Percentiles rank a stretch among this genome's conserved stretches.
Evolutionary conservation across 2,888 invertebrate genomes (phyloP).

Genomic region (Fragum fragum): DNA sequence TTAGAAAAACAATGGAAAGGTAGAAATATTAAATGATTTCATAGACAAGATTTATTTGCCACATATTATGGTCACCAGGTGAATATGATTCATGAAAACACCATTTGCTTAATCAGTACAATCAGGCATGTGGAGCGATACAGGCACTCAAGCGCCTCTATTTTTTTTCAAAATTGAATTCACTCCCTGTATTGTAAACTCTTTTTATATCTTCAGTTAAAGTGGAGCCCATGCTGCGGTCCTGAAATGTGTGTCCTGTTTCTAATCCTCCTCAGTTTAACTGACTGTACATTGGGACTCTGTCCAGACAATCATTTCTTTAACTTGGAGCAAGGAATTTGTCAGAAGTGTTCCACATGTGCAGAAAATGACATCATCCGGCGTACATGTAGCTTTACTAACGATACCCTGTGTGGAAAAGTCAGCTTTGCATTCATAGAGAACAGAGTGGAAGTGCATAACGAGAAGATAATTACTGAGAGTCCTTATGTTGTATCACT

Average conservation of each 20-base stretch:
- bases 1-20: no score
- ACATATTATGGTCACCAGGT: no score
- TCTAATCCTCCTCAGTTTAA: neutral
- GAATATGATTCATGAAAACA: no score
- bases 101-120: no score
- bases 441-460: slow-evolving; percentile 8
- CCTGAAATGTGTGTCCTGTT: slow-evolving; percentile 7
- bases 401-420: slow-evolving; percentile 47
- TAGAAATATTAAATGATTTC: no score
- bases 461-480: slow-evolving; percentile 1
- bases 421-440: slow-evolving; percentile 28
- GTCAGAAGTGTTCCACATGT: slow-evolving; percentile 55
- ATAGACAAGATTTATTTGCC: no score
- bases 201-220: no score
- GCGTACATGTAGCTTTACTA: slow-evolving; percentile 39
- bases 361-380: slow-evolving; percentile 24
- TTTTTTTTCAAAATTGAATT: no score
- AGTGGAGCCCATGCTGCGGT: neutral
- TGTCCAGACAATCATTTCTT: slow-evolving; percentile 52
- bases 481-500: slow-evolving; percentile 52
- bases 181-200: no score
- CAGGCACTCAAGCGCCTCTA: no score
- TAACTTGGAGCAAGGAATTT: slow-evolving; percentile 22
- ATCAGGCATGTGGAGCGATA: no score
- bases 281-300: slow-evolving; percentile 6